Evolutionary conservation across 2,888 invertebrate genomes (phyloP).

Genomic region (Drosophila affinis): DNA sequence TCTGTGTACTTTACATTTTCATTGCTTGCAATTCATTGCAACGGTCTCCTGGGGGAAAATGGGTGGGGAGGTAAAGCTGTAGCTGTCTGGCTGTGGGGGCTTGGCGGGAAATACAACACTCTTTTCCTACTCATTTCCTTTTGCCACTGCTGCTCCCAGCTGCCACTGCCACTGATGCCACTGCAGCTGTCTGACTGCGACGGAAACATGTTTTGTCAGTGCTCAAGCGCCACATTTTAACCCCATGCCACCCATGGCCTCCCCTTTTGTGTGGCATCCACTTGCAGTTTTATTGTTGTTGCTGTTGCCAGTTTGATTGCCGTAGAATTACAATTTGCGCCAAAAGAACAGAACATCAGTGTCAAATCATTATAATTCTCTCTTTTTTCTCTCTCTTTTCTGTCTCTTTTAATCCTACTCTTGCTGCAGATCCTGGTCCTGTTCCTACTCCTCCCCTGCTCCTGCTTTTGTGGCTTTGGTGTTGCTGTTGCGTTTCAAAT

Average conservation of each 20-base stretch:
- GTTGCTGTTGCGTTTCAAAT: slow-evolving; percentile 32
- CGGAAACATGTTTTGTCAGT: slow-evolving; percentile 78
- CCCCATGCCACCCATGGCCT: slow-evolving; percentile 53
- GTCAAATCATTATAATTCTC: slow-evolving; percentile 79
- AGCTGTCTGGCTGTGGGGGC: slow-evolving; percentile 25
- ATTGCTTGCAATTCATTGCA: slow-evolving; percentile 63
- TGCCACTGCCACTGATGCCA: slow-evolving; percentile 41
- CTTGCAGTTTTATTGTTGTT: slow-evolving; percentile 33
- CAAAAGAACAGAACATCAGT: slow-evolving; percentile 76
- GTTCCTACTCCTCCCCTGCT: slow-evolving; percentile 2
- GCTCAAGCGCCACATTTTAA: slow-evolving; percentile 72
- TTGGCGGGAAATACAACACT: slow-evolving; percentile 55
- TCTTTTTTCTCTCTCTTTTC: slow-evolving; percentile 17
- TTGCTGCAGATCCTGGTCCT: background rate
- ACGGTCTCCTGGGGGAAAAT: slow-evolving; percentile 29
- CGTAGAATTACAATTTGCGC: slow-evolving; percentile 79
- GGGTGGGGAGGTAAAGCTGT: background rate
- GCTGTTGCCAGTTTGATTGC: slow-evolving; percentile 74
- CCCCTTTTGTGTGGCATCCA: slow-evolving; percentile 25
- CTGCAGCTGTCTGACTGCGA: slow-evolving; percentile 28
- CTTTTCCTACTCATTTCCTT: slow-evolving; percentile 73
- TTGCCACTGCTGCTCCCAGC: slow-evolving; percentile 34
- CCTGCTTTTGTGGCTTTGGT: slow-evolving; percentile 12
- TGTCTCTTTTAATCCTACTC: slow-evolving; percentile 11
- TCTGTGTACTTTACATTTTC: slow-evolving; percentile 67